These are phyloP conservation scores for Caretta caretta DNA, from an alignment of 2,113 vertebrate species.

Conservation along the genomic window DNA sequence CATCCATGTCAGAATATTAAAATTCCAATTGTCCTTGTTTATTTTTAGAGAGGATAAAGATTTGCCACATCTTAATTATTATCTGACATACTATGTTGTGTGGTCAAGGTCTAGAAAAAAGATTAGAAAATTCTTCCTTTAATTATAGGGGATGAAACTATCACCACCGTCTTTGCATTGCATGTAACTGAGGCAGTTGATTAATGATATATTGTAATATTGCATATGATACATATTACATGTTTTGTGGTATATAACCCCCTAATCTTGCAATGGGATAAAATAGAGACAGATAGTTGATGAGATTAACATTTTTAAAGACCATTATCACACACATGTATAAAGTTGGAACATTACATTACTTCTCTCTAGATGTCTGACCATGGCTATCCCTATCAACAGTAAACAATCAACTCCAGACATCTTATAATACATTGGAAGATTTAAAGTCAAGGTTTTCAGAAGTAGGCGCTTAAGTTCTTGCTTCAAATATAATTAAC, in stretches of 20 bases:
- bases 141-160: background rate
- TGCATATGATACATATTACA: background rate
- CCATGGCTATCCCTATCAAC: background rate
- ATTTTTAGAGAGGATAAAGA: background rate
- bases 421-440: background rate
- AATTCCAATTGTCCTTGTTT: background rate
- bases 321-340: background rate
- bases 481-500: background rate
- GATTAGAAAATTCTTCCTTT: background rate
- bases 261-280: background rate
- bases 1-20: background rate
- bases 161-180: background rate
- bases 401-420: background rate
- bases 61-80: background rate
- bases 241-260: background rate
- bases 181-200: background rate
- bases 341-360: background rate
- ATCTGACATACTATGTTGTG: background rate
- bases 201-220: background rate
- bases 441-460: background rate
- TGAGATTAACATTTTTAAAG: background rate
- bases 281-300: background rate
- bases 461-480: background rate
- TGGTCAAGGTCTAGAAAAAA: background rate
- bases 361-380: background rate